These are phyloP conservation scores for Hyposmocoma kahamanoa DNA, from an alignment of 1,140 invertebrate species.

Conservation along the genomic window DNA sequence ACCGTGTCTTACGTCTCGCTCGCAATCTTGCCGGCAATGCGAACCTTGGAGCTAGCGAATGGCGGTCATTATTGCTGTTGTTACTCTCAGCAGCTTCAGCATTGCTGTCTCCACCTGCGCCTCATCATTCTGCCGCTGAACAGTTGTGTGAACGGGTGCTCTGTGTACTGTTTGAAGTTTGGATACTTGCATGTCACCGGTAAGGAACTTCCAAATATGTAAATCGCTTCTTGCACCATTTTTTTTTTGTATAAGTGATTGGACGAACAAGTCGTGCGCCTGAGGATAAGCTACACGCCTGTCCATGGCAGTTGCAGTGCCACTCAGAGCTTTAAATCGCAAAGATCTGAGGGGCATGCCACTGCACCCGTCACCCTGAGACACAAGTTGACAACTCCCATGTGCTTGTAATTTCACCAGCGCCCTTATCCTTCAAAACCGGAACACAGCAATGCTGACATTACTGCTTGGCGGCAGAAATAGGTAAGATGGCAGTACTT, in stretches of 20 bases:
- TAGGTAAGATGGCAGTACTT: no score
- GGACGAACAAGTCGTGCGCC: neutral
- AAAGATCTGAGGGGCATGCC: no score
- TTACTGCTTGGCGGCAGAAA: no score
- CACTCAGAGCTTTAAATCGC: no score
- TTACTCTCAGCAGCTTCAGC: conserved; percentile 95
- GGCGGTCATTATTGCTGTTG: conserved; percentile 92
- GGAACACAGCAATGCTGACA: no score
- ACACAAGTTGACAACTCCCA: no score
- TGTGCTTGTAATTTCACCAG: no score
- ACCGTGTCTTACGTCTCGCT: conserved; percentile 92
- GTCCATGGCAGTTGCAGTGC: no score
- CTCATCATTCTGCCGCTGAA: conserved; percentile 95
- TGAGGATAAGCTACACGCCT: no score
- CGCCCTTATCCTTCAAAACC: no score
- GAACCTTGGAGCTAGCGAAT: conserved; percentile 88
- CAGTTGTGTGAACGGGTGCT: conserved; percentile 95
- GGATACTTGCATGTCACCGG: conserved; percentile 90
- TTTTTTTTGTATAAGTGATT: neutral
- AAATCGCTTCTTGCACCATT: neutral
- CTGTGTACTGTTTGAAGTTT: conserved; percentile 95
- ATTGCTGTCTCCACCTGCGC: conserved; percentile 91
- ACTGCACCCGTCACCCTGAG: no score
- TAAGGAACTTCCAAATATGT: conserved; percentile 8
- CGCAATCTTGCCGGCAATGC: conserved; percentile 91